phyloP scores from a whole-genome alignment of 2,888 invertebrate genomes.

The Drosophila ezoana region DNA sequence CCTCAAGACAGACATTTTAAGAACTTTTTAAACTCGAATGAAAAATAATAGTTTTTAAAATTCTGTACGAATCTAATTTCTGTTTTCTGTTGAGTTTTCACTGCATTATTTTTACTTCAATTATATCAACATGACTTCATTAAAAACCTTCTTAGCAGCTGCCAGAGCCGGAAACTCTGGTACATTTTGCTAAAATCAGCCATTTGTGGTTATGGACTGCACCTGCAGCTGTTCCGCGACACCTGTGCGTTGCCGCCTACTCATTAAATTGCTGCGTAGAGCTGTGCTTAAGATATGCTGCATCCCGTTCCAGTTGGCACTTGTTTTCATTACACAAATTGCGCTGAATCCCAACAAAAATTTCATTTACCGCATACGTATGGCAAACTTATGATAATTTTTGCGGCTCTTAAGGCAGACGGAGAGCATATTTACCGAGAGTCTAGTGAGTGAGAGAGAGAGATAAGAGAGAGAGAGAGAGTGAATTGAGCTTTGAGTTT shows the following conservation, averaged over 20 bases:
- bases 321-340: slow-evolving; percentile 67
- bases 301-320: slow-evolving; percentile 8
- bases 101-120: neutral
- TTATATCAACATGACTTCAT: slow-evolving; percentile 10
- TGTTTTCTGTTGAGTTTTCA: neutral
- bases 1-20: too few species aligned
- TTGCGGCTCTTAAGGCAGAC: slow-evolving; percentile 25
- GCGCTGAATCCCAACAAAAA: slow-evolving; percentile 40
- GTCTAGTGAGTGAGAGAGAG: neutral
- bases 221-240: slow-evolving; percentile 26
- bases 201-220: slow-evolving; percentile 3
- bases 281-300: neutral
- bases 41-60: neutral
- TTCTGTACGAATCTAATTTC: neutral
- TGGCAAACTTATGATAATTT: slow-evolving; percentile 66
- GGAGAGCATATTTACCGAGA: slow-evolving; percentile 13
- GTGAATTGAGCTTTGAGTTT: slow-evolving; percentile 27
- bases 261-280: slow-evolving; percentile 2
- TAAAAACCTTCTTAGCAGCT: neutral
- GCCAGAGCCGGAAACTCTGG: neutral
- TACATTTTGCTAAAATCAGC: slow-evolving; percentile 20
- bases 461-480: neutral
- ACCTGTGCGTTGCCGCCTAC: slow-evolving; percentile 20
- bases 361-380: slow-evolving; percentile 53
- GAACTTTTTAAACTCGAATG: too few species aligned